Evolutionary conservation across 2,888 invertebrate genomes (phyloP).

Genomic region (Prostheceraeus crozeri): DNA sequence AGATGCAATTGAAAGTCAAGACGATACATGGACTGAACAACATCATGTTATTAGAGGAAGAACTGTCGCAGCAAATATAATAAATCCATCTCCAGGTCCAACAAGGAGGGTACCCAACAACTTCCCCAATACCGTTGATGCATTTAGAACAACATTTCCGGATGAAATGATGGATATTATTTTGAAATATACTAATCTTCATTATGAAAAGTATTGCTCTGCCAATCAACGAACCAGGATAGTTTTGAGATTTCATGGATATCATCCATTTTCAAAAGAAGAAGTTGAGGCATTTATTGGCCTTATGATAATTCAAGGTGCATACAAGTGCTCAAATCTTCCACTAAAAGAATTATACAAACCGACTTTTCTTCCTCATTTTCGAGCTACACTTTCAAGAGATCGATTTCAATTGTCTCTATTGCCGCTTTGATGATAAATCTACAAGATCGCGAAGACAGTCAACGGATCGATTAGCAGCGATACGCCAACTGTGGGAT

Average conservation of each 20-base stretch:
- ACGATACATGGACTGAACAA: no score
- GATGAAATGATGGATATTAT: no score
- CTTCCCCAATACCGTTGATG: slow-evolving; percentile 5
- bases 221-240: background rate
- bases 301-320: background rate
- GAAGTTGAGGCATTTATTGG: background rate
- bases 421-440: slow-evolving; percentile 6
- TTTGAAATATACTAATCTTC: no score
- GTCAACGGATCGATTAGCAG: background rate
- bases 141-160: slow-evolving; percentile 16
- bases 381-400: slow-evolving; percentile 9
- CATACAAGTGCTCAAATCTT: slow-evolving; percentile 5
- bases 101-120: no score
- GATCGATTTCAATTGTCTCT: background rate
- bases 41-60: no score
- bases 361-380: background rate
- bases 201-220: background rate
- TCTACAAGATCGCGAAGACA: background rate
- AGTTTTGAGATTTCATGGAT: background rate
- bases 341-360: slow-evolving; percentile 21
- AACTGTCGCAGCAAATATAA: no score
- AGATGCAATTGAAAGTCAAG: no score
- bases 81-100: no score
- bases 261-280: background rate
- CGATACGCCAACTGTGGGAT: slow-evolving; percentile 9